Evolutionary conservation across 2,113 vertebrate species (phyloP), one percentile per base, ranked within the genome.

Genomic region (Ginglymostoma cirratum): DNA sequence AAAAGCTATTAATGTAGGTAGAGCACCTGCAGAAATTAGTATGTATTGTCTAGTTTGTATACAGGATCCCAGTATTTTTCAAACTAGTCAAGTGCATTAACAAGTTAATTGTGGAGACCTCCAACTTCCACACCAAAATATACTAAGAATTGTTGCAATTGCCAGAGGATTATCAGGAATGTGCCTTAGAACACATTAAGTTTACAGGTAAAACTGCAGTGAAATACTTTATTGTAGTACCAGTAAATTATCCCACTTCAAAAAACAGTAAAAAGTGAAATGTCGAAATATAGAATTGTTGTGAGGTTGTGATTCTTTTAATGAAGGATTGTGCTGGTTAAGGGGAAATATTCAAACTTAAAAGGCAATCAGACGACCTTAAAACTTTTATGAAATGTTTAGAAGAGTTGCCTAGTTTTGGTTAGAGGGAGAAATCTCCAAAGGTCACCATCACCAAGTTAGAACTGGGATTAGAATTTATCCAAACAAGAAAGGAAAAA

Each of bases 281-380:
- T 45, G 86, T 90, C 30, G 55, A 66, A 95, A 96, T 5, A 55
- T 42, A 48, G 7, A 93, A 69, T 70, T 23, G 67, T 66, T 67
- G 23, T 38, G 17, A 61, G 38, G n/a, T n/a, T 80, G 34, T 80
- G 3, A 38, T 3, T 97, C 96, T 93, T 95, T 69, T 45, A 45
- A 24, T 8, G 5, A 80, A 42, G n/a, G 14, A 34, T 6, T 42
- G 3, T 21, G n/a, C 38, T 78, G 34, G 8, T n/a, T 38, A 38
- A 42, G 38, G 78, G 3, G 5, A 17, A 83, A 1, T 4, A 38
- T 83, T 83, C 78, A n/a, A 24, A 34, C n/a, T n/a, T 72, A 2
- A 83, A 83, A 83, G 38, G 5, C 15, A 83, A 21, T 15, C 76
- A 83, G 42, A 5, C 5, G 17, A 38, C 80, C 55, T 42, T 38